These are phyloP conservation scores for Yponomeuta sedellus DNA, from an alignment of 2,888 invertebrate species.

Conservation along the genomic window DNA sequence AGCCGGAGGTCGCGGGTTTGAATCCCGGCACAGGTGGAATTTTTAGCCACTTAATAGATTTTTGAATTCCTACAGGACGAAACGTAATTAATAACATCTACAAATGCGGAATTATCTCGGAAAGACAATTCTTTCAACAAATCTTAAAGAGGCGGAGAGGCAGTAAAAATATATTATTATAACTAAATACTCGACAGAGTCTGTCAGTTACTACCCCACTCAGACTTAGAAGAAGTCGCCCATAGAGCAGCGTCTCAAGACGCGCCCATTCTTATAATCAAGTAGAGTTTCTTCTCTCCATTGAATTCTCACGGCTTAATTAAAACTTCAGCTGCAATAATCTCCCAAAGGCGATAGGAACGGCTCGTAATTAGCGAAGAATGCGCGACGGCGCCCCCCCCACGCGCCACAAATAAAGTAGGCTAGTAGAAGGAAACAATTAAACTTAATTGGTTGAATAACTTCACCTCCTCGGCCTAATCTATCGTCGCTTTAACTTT, in stretches of 20 bases:
- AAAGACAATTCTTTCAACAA: too few species aligned
- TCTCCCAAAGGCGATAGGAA: conserved; percentile 2
- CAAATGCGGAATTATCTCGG: too few species aligned
- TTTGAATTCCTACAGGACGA: too few species aligned
- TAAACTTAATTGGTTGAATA: conserved; percentile 13
- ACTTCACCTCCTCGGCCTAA: conserved; percentile 6
- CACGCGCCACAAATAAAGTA: conserved; percentile 1
- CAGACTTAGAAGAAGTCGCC: too few species aligned
- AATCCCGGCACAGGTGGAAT: too few species aligned
- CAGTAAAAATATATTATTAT: too few species aligned
- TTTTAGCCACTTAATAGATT: too few species aligned
- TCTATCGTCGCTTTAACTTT: background rate
- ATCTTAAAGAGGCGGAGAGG: too few species aligned
- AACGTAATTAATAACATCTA: too few species aligned
- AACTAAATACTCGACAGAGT: too few species aligned
- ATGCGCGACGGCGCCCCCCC: background rate
- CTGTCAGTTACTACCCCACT: too few species aligned
- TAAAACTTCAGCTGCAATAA: background rate
- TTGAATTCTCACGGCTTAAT: background rate
- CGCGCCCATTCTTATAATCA: conserved; percentile 18
- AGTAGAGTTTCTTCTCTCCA: background rate
- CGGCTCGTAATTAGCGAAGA: conserved; percentile 16
- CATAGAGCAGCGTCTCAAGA: conserved; percentile 14
- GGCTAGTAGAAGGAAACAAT: conserved; percentile 13
- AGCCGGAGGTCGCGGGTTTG: too few species aligned